These are phyloP conservation scores for Eupeodes luniger DNA, from an alignment of 2,888 invertebrate species.

Conservation along the genomic window DNA sequence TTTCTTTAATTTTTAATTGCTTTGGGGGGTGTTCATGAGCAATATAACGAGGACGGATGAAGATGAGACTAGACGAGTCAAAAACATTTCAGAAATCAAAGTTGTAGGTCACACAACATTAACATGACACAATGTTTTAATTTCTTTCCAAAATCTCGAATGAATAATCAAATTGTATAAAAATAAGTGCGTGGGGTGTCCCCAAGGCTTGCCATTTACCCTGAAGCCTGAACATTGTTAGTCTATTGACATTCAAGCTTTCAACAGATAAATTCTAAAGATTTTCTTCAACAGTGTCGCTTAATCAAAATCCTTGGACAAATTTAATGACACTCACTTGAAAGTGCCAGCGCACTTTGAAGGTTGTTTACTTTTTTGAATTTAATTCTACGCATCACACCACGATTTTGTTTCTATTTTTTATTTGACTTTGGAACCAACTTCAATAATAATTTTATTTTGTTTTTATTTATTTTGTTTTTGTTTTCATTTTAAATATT, in stretches of 20 bases:
- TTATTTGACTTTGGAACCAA: slow-evolving; percentile 27
- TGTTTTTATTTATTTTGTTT: background rate
- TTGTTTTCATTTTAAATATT: background rate
- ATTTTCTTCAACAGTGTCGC: slow-evolving; percentile 16
- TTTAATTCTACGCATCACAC: slow-evolving; percentile 18
- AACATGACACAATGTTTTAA: slow-evolving; percentile 11
- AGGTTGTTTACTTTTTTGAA: slow-evolving; percentile 30
- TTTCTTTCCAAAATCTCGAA: slow-evolving; percentile 29
- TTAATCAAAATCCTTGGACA: slow-evolving; percentile 58
- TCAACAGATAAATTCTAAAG: slow-evolving; percentile 11
- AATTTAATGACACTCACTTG: slow-evolving; percentile 27
- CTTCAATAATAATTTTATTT: background rate
- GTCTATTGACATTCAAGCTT: slow-evolving; percentile 20
- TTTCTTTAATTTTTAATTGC: background rate
- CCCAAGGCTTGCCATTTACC: slow-evolving; percentile 53
- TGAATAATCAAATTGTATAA: slow-evolving; percentile 10
- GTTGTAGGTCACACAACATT: slow-evolving; percentile 49
- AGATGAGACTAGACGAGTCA: background rate
- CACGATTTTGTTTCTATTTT: background rate
- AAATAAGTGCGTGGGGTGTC: background rate
- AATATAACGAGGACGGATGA: slow-evolving; percentile 11
- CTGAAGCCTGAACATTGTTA: slow-evolving; percentile 43
- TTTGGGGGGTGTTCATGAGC: slow-evolving; percentile 41
- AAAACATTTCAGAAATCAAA: background rate
- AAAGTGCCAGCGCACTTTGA: background rate